Evolutionary conservation across 30 jellyfish, hydroid and myxozoan genomes (phyloP), one percentile per base, ranked within the genome.

Genomic region (Aurelia coerulea): DNA sequence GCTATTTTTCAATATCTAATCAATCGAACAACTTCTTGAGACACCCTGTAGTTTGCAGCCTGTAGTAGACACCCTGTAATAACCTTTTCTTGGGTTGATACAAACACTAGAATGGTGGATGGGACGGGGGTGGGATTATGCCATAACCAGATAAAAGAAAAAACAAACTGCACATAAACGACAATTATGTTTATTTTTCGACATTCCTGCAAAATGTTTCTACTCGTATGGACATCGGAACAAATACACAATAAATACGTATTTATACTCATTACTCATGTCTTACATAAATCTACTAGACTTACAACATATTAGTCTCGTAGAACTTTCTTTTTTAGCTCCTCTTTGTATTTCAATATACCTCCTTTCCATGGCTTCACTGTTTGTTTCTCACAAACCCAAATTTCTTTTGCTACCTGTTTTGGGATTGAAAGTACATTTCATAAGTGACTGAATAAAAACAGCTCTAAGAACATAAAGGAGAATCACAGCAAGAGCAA

Each of bases 391-490:
- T 95, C 99, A 53, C 99, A 95, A 16, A 95, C 92, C 99, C 99
- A 95, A 31, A 95, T 95, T 56, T 95, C 99, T 79, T 90, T 95
- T 32, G 99, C 99, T 77, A 95, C 99, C 99, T 95, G 68, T 60
- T 31, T 10, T 18, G 2, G 39, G 16, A 71, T 23, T 35, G 10
- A 29, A 23, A 3, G 12, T 7, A 46, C 56, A 1, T 9, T 0
- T 6, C 2, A 46, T 9, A 46, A 46, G 56, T 6, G 56, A 46
- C 8, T 46, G 56, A 46, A 46, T 46, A 46, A 6, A 4, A 6
- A 6, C 14, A 46, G 56, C 56, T 46, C 15, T 46, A 46, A 4
- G 56, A 7, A 46, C 13, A 46, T 6, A 46, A 0, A 46, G 8
- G 14, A 46, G 8, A 42, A 42, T 42, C 5, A 9, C 53, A 0